Conservation (phyloP, 2,888 invertebrate species). For the Hofmannophila pseudospretella region DNA sequence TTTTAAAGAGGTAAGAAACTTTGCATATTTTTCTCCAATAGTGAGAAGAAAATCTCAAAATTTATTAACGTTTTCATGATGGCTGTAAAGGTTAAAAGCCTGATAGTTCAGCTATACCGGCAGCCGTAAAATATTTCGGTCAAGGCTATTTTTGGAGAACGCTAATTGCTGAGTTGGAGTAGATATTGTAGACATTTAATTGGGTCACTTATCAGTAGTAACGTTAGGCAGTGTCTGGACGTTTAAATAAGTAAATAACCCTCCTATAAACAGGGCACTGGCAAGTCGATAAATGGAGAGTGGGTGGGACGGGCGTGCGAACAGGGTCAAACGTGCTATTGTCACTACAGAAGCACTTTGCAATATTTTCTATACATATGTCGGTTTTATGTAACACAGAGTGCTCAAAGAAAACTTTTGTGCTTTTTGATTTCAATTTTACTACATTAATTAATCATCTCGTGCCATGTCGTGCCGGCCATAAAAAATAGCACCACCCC, state of each 20-base stretch:
- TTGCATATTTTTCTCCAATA: no score
- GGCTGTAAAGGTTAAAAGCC: no score
- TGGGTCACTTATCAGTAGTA: conserved; percentile 1
- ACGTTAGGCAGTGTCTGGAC: not conserved
- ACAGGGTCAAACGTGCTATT: conserved; percentile 65
- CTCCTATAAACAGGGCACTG: conserved; percentile 42
- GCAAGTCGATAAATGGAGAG: conserved; percentile 63
- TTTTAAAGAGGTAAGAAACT: no score
- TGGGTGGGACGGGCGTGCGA: conserved; percentile 60
- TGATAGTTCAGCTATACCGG: not conserved
- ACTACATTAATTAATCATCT: no score
- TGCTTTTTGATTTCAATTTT: no score
- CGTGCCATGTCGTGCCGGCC: no score
- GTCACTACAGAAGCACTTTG: conserved; percentile 52
- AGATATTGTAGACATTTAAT: conserved; percentile 4
- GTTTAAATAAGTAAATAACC: conserved; percentile 36
- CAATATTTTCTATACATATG: conserved; percentile 43
- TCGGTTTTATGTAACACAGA: not conserved
- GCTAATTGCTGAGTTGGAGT: conserved; percentile 3
- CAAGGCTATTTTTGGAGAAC: not conserved
- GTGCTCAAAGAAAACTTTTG: no score
- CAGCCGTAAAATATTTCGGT: conserved; percentile 4
- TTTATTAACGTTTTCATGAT: no score
- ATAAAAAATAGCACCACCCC: no score
- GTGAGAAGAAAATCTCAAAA: no score